Percentiles rank a stretch among this genome's conserved stretches.
Evolutionary conservation across 2,113 vertebrate genomes (phyloP).

Genomic region (Rissa tridactyla): DNA sequence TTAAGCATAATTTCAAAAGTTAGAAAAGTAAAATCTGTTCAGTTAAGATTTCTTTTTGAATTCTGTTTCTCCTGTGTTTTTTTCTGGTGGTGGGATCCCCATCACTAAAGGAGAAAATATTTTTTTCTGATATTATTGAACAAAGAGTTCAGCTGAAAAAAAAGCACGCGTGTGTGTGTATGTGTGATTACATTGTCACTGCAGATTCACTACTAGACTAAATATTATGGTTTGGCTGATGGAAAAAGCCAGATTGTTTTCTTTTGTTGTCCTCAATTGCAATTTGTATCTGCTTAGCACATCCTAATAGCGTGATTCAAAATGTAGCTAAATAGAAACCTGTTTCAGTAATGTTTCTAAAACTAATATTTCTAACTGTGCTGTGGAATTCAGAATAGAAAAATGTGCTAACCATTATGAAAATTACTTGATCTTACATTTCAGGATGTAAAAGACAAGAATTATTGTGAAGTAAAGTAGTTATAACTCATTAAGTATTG

Average conservation of each 20-base stretch:
- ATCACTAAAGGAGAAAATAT: background rate
- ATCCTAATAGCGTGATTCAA: background rate
- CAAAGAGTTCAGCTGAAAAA: background rate
- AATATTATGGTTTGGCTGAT: background rate
- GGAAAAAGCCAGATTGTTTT: background rate
- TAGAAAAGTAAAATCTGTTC: background rate
- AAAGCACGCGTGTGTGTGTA: background rate
- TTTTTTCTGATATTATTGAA: background rate
- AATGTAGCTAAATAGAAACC: background rate
- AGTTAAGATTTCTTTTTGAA: background rate
- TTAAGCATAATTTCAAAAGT: background rate
- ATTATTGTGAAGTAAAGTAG: background rate
- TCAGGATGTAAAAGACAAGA: background rate
- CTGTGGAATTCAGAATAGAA: background rate
- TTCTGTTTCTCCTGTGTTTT: background rate
- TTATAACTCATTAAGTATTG: background rate
- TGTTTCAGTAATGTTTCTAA: background rate
- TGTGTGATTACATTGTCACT: background rate
- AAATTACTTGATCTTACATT: background rate
- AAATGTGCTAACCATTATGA: background rate
- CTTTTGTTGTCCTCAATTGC: background rate
- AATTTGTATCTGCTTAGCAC: background rate
- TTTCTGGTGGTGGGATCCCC: background rate
- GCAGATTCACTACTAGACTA: background rate
- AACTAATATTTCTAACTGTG: background rate